These are phyloP conservation scores for Condylostylus longicornis DNA, from an alignment of 1,140 invertebrate species.

Conservation along the genomic window DNA sequence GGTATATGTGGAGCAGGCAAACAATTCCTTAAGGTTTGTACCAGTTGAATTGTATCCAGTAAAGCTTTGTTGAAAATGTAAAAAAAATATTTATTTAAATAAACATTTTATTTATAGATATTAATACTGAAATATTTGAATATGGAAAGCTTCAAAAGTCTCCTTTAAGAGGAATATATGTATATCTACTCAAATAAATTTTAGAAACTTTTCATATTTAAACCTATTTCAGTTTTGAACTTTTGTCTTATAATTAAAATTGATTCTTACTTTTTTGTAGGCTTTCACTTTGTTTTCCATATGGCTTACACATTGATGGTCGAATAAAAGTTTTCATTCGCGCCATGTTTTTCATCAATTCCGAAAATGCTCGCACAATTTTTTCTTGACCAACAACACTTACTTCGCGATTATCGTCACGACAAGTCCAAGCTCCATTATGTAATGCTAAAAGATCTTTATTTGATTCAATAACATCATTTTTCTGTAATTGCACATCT, in stretches of 20 bases:
- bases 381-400: conserved; percentile 54
- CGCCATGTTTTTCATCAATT: conserved; percentile 71
- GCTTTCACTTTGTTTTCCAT: conserved; percentile 73
- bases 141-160: too few species aligned
- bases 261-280: conserved; percentile 61
- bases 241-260: background rate
- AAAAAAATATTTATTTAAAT: background rate
- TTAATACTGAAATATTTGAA: too few species aligned
- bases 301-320: conserved; percentile 75
- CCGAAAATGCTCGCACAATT: conserved; percentile 62
- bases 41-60: conserved; percentile 69
- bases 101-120: background rate
- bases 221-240: too few species aligned
- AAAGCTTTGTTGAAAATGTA: conserved; percentile 40
- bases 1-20: conserved; percentile 71
- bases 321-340: conserved; percentile 70
- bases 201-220: too few species aligned
- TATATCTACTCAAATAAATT: too few species aligned
- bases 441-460: conserved; percentile 53
- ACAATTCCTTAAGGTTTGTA: conserved; percentile 66
- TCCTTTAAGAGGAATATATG: too few species aligned
- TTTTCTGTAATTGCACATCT: conserved; percentile 4
- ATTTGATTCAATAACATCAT: conserved; percentile 34
- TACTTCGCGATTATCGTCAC: conserved; percentile 6
- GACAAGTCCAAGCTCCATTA: conserved; percentile 45